Base-by-base conservation (phyloP, 2,113 vertebrate genomes). In the Oxygymnocypris stewartii region DNA sequence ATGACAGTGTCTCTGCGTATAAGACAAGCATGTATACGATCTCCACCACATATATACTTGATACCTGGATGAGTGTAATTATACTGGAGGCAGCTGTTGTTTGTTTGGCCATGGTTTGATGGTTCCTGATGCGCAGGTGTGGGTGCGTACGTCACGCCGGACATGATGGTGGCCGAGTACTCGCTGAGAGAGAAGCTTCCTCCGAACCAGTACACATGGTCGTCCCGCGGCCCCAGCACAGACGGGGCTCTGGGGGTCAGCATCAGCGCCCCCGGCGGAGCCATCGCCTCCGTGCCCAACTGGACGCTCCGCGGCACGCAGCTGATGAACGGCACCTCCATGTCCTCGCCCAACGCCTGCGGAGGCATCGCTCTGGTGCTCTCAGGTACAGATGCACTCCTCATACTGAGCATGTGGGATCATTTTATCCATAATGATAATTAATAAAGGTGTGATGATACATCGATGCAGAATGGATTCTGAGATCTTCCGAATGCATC, bases 151-250 rank as follows among this genome's bases (percentile, higher is more conserved):
- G 98, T 99, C 42, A 99, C 98, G 51, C 98, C 98, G 69, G 98
- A 99, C 90, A 99, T 99, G 98, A 99, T 99, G 98, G 94, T 99
- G 87, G 98, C 98, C 16, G 98, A 99, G 89, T 99, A 99, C 89
- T 99, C 98, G 0, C 94, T 99, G 85, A 95, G 98, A 91, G 98
- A 99, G 93, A 99, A 99, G 90, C 93, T 99, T 13, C 98, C 98
- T 84, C 96, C 97, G 25, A 99, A 99, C 90, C 98, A 99, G 87
- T 99, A 99, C 77, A 99, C 98, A 0, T 99, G 98, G 98, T 99
- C 98, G 4, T 99, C 98, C 1, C 95, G 98, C 90, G 98, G 98
- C 0, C 98, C 98, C 69, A 98, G 97, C 87, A 97, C 96, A 11
- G 98, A 99, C 63, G 98, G 98, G 69, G 97, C 97, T 42, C 96